Percentiles rank a stretch among this genome's conserved stretches.
Conservation (phyloP, 2,797 vertebrate genomes). For the Mallotus villosus region DNA sequence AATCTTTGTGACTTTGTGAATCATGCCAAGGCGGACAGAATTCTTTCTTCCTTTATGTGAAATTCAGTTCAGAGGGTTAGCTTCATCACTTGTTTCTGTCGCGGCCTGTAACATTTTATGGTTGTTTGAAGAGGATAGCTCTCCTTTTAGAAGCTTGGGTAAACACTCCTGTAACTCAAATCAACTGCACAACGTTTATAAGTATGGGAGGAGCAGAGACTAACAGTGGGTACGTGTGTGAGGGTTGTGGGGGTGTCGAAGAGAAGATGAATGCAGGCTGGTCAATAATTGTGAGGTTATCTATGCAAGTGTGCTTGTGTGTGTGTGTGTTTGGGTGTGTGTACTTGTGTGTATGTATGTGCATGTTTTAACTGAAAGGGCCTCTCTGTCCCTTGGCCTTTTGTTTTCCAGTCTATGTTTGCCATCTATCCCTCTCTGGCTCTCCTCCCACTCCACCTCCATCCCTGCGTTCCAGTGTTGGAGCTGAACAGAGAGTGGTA, state of each 20-base stretch:
- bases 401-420: conserved; percentile 58
- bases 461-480: conserved; percentile 64
- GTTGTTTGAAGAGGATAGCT: conserved; percentile 44
- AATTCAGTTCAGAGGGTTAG: conserved; percentile 59
- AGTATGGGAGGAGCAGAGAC: conserved; percentile 23
- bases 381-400: conserved; percentile 58
- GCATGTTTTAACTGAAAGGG: conserved; percentile 33
- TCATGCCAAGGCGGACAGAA: not conserved
- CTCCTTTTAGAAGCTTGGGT: conserved; percentile 24
- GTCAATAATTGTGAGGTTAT: conserved; percentile 32
- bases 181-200: conserved; percentile 24
- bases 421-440: conserved; percentile 43
- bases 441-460: conserved; percentile 75
- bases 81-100: conserved; percentile 52
- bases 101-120: conserved; percentile 53
- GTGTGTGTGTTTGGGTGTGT: not conserved
- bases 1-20: conserved; percentile 13
- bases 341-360: not conserved
- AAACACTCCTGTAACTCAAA: conserved; percentile 21
- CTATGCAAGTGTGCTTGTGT: conserved; percentile 17
- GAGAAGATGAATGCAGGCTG: conserved; percentile 14
- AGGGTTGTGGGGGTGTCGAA: conserved; percentile 20
- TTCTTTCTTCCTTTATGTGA: conserved; percentile 43
- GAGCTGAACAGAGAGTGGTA: conserved; percentile 40
- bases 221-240: conserved; percentile 25